Base-by-base conservation (phyloP, 2,888 invertebrate species). In the Athalia cordata region DNA sequence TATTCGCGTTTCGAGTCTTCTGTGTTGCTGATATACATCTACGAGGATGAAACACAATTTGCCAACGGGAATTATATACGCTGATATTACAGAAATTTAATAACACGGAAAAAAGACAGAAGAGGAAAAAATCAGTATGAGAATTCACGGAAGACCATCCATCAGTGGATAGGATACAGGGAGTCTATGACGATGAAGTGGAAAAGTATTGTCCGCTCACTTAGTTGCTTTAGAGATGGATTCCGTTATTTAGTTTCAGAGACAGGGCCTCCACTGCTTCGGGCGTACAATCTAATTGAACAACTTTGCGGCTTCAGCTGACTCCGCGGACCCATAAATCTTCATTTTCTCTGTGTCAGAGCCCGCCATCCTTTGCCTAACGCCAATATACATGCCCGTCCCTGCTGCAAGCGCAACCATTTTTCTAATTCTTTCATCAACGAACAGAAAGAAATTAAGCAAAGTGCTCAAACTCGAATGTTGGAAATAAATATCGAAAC, bases 251-350 rank as follows among this genome's bases (percentile, higher is more conserved):
- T 29, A 29, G 29, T 29, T 29, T 29, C 45, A 13, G 7, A 66
- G n/a, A 55, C 55, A 47, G 62, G 66, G 67, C 29, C 43, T 29
- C 43, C 45, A 8, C 7, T n/a, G 7, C 52, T 45, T 13, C 57
- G 57, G 45, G 45, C 8, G 72, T 55, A 72, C 79, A 82, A 85
- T 85, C 85, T 85, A 83, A 85, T 84, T 84, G 81, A 82, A 81
- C 84, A 85, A 84, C 78, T 84, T 85, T 82, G 68, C 72, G 52
- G 61, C 59, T 70, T 59, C 45, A 65, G 29, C 64, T 29, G 15
- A 9, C 55, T 55, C 55, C 72, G 11, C 57, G 4, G 59, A 57
- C 59, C 59, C 45, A 72, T 57, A 59, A 59, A 57, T 72, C 72
- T 72, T 45, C 72, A 72, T 72, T 72, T 29, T 72, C 72, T 47